Base-by-base conservation (phyloP, 2,888 invertebrate genomes). In the Scaptomyza cyrtandrae region DNA sequence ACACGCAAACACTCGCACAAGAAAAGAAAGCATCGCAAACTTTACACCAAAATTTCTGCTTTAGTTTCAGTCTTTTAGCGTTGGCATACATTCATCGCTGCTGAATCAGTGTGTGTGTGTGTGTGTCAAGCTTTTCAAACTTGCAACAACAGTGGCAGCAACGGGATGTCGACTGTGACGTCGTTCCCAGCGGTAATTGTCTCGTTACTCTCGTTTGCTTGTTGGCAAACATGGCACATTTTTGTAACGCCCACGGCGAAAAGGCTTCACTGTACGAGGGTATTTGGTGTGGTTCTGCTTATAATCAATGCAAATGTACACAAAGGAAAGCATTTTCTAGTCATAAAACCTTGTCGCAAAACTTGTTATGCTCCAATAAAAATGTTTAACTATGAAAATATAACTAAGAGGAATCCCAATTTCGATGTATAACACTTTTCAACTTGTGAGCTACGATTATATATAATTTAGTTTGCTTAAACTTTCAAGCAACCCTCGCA, bases 181-280 rank as follows among this genome's bases (percentile, higher is more conserved):
- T 50, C 61, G 53, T 71, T 81, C 89, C 86, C 88, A 53, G 58
- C 71, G 88, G 85, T 89, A 86, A 86, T 86, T 89, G 89, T 89
- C 89, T 86, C 88, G 88, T 87, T 87, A 87, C 77, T 76, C 78
- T 80, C 80, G 70, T 71, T 41, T 84, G 68, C 84, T 75, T 88
- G 86, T 75, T 78, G 69, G 75, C 80, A 88, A 88, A 88, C 86
- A 87, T 73, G 78, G 68, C 72, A 75, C 63, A 77, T 64, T 80
- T 80, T 80, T 63, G 46, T 57, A 50, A 63, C 39, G 57, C 74
- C 59, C 65, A 49, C 45, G 65, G 63, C 72, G 46, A 27, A 69
- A 39, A 69, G 58, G 64, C 53, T 61, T 37, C 63, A 77, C 70
- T 59, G 49, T 54, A 43, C 69, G 61, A 64, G 74, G 39, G 78